phyloP scores from a whole-genome alignment of 2,113 vertebrate species.

The Morphnarchus princeps region DNA sequence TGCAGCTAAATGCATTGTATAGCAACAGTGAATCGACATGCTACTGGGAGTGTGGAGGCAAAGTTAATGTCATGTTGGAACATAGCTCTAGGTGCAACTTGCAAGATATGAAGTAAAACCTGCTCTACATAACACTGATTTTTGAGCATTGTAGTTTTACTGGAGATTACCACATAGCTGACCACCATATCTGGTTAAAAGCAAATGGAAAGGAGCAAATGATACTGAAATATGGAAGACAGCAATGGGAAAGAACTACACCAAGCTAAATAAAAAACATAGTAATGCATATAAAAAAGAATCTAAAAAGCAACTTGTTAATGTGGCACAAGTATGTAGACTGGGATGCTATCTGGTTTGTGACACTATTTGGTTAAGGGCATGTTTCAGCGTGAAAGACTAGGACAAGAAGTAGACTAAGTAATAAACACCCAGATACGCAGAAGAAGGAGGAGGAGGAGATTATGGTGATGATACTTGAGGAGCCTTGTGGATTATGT shows the following conservation, averaged over 20 bases:
- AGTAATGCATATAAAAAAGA: neutral
- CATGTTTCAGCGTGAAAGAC: neutral
- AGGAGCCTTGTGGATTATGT: neutral
- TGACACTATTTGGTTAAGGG: neutral
- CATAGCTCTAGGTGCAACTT: neutral
- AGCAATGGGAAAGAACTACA: neutral
- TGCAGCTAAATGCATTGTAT: neutral
- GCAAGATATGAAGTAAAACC: neutral
- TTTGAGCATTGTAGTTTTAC: neutral
- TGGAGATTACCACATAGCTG: neutral
- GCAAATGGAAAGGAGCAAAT: neutral
- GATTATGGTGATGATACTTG: neutral
- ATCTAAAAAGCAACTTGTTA: neutral
- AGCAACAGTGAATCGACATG: accelerated
- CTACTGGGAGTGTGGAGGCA: neutral
- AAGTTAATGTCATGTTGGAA: neutral
- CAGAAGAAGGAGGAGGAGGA: too few species aligned
- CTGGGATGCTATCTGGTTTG: too few species aligned
- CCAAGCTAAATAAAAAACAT: neutral
- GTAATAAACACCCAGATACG: neutral
- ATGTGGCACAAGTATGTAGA: neutral
- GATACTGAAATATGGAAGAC: neutral
- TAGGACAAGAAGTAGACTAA: neutral
- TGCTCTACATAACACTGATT: neutral
- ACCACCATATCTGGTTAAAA: neutral